Percentiles rank a stretch among this genome's conserved stretches.
phyloP scores from a whole-genome alignment of 1,140 invertebrate species.

The Hyles euphorbiae region DNA sequence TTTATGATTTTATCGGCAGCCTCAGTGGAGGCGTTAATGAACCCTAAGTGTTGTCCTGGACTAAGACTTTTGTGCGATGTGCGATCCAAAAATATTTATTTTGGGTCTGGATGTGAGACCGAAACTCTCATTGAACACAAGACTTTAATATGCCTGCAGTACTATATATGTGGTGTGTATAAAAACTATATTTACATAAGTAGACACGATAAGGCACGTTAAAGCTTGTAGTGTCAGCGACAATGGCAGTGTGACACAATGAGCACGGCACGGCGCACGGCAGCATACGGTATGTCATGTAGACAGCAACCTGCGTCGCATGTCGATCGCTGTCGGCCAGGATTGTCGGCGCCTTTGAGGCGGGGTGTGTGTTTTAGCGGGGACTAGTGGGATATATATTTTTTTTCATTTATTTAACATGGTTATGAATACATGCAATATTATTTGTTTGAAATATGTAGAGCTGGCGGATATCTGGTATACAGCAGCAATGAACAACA shows the following conservation, averaged over 20 bases:
- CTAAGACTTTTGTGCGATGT: too few species aligned
- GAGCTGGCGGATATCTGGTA: neutral
- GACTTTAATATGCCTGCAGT: too few species aligned
- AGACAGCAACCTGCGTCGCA: constrained; percentile 2
- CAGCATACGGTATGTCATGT: constrained; percentile 22
- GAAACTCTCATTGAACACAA: too few species aligned
- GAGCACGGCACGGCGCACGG: constrained; percentile 5
- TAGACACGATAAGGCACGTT: neutral
- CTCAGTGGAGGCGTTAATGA: too few species aligned
- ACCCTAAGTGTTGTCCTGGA: too few species aligned
- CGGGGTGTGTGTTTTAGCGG: neutral
- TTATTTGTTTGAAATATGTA: neutral
- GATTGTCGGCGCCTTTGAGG: constrained; percentile 16
- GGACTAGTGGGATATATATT: neutral
- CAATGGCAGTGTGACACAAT: constrained; percentile 39
- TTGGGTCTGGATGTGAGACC: too few species aligned
- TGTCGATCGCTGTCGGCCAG: constrained; percentile 13
- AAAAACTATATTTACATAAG: too few species aligned
- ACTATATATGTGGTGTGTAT: too few species aligned
- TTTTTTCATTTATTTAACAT: neutral
- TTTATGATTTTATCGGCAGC: too few species aligned
- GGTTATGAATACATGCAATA: neutral
- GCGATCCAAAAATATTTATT: too few species aligned
- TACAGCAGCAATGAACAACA: too few species aligned
- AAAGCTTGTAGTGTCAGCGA: constrained; percentile 15